phyloP scores from a whole-genome alignment of 2,888 invertebrate species.

The Frankliniella fusca region DNA sequence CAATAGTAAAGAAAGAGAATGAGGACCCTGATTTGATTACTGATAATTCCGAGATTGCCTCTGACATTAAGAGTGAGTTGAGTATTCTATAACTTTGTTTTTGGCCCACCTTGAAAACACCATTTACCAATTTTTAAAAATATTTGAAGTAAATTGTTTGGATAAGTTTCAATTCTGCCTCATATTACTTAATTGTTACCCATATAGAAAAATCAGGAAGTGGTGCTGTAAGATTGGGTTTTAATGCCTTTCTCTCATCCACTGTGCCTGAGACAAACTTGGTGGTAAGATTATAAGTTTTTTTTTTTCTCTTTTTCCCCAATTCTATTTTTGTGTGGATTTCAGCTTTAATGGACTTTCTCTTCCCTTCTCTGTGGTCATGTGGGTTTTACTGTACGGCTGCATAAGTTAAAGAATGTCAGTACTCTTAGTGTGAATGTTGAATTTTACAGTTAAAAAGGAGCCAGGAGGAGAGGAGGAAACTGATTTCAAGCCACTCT shows the following conservation, averaged over 20 bases:
- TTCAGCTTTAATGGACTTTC: background rate
- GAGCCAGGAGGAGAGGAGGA: constrained; percentile 33
- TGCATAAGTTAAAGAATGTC: background rate
- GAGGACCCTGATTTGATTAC: background rate
- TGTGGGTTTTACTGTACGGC: too few species aligned
- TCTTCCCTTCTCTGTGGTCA: too few species aligned
- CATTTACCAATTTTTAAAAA: too few species aligned
- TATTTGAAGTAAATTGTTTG: background rate
- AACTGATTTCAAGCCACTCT: constrained; percentile 27
- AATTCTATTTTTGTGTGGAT: background rate
- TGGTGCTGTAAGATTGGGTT: background rate
- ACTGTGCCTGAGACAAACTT: background rate
- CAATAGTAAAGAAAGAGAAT: background rate
- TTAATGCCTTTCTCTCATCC: background rate
- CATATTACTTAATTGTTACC: too few species aligned
- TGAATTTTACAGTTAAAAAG: constrained; percentile 34
- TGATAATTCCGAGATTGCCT: background rate
- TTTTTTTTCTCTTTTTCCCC: background rate
- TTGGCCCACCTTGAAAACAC: too few species aligned
- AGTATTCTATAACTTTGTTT: too few species aligned
- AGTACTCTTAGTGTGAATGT: background rate
- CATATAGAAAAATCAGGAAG: background rate
- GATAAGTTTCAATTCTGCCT: background rate
- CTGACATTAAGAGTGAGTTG: background rate
- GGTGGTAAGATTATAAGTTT: background rate